These are phyloP conservation scores for Accipiter virgatus DNA, from an alignment of 2,113 vertebrate genomes.

Conservation along the genomic window DNA sequence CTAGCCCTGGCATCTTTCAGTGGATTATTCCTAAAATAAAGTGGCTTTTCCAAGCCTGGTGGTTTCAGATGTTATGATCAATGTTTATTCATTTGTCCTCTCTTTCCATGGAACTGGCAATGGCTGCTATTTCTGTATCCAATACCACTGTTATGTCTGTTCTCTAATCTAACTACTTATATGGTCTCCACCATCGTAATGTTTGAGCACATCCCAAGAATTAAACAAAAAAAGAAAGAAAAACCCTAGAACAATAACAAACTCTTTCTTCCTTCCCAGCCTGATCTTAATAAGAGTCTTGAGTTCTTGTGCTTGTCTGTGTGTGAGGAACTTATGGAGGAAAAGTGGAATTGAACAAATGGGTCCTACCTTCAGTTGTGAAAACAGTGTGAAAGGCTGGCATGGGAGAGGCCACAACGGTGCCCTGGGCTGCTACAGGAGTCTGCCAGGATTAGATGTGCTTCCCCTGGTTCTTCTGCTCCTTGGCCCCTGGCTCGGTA, in stretches of 20 bases:
- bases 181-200: not conserved
- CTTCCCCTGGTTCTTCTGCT: not conserved
- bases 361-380: not conserved
- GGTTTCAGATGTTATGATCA: not conserved
- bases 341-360: not conserved
- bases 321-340: not conserved
- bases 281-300: not conserved
- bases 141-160: slow-evolving; percentile 38
- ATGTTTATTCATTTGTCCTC: slow-evolving; percentile 24
- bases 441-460: not conserved
- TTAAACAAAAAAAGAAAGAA: not conserved
- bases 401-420: not conserved
- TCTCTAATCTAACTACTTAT: slow-evolving; percentile 23
- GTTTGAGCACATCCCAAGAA: slow-evolving; percentile 25
- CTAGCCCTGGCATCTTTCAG: not conserved
- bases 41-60: slow-evolving; percentile 42
- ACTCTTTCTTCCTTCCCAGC: not conserved
- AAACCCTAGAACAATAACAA: not conserved
- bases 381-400: not conserved
- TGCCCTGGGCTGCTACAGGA: not conserved
- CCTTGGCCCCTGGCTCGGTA: not conserved
- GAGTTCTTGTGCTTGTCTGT: not conserved
- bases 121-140: slow-evolving; percentile 18
- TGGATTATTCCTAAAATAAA: slow-evolving; percentile 44
- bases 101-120: slow-evolving; percentile 35